phyloP scores from a whole-genome alignment of 2,888 invertebrate species.

The Cantharis lateralis region DNA sequence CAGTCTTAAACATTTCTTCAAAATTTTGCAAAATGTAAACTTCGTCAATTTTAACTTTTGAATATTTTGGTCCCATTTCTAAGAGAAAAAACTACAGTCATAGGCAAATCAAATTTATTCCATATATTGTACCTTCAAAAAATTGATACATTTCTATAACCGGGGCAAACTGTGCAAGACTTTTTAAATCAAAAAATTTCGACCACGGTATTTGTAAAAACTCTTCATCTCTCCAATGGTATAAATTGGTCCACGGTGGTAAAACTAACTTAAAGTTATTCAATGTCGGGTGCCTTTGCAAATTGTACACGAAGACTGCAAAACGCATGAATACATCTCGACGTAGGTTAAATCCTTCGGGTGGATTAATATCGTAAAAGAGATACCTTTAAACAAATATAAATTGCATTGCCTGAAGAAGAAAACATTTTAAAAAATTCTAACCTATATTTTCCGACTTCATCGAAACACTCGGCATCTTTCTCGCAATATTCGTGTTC shows the following conservation, averaged over 20 bases:
- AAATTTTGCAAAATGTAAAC: conserved; percentile 85
- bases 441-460: conserved; percentile 10
- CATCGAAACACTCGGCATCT: neutral
- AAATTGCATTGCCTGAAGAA: too few relatives aligned
- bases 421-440: neutral
- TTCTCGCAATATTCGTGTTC: neutral
- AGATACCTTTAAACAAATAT: conserved; percentile 64
- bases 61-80: conserved; percentile 57
- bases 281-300: conserved; percentile 59
- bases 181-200: conserved; percentile 81
- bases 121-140: conserved; percentile 61
- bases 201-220: conserved; percentile 77
- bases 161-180: conserved; percentile 78
- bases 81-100: neutral
- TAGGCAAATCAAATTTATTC: neutral
- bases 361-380: conserved; percentile 91
- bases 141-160: conserved; percentile 87
- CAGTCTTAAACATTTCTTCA: conserved; percentile 80
- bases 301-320: conserved; percentile 77
- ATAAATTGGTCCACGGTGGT: conserved; percentile 90
- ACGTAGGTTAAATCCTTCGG: conserved; percentile 96
- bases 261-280: conserved; percentile 72
- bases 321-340: conserved; percentile 95
- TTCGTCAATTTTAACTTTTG: conserved; percentile 66
- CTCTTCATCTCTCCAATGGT: conserved; percentile 78